These are phyloP conservation scores for Dicycla oo DNA, from an alignment of 2,888 invertebrate genomes.

Conservation along the genomic window DNA sequence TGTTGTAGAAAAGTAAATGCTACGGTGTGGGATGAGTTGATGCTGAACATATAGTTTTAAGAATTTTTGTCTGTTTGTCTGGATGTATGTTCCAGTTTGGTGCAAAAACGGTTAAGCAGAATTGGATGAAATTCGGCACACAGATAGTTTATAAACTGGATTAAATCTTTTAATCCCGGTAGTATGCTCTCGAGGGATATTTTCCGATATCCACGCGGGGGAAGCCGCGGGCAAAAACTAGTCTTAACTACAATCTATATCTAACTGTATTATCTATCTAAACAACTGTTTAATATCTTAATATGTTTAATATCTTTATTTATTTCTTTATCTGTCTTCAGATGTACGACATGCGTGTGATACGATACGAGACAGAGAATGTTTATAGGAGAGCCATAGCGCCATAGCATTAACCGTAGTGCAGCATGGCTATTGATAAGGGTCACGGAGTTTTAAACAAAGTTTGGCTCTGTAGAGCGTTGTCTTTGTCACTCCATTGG, in stretches of 20 bases:
- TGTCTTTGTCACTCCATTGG: not conserved
- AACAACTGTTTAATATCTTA: too few relatives aligned
- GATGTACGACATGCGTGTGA: not conserved
- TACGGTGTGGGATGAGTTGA: too few relatives aligned
- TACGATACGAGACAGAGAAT: not conserved
- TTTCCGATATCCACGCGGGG: too few relatives aligned
- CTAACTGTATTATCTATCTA: not conserved
- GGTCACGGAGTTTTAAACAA: not conserved
- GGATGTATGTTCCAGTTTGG: too few relatives aligned
- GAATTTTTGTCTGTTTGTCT: not conserved
- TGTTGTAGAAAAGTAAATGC: too few relatives aligned
- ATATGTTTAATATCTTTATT: too few relatives aligned
- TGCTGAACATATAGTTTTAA: too few relatives aligned
- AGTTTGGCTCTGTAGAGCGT: too few relatives aligned
- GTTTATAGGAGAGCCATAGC: not conserved
- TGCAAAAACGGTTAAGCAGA: too few relatives aligned
- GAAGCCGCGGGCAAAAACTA: not conserved
- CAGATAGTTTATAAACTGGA: too few relatives aligned
- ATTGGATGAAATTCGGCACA: too few relatives aligned
- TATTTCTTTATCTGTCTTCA: constrained; percentile 18
- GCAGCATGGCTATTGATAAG: not conserved
- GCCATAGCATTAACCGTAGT: not conserved
- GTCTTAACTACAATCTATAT: not conserved
- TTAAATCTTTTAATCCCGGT: not conserved
- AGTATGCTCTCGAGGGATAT: not conserved